Conservation (phyloP, 2,888 invertebrate species). For the Torymus aiolomorphi region DNA sequence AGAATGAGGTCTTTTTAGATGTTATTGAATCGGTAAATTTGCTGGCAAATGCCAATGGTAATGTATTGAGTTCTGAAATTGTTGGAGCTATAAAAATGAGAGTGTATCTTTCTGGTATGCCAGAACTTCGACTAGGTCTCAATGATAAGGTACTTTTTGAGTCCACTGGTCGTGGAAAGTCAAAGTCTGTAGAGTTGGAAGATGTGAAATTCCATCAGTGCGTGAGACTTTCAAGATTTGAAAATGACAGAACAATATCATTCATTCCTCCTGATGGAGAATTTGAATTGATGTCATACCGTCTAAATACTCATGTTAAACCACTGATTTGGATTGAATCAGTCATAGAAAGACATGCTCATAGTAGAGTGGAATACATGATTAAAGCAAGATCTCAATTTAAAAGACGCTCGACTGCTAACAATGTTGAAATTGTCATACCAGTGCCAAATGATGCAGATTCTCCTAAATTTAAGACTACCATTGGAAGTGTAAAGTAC, state of each 20-base stretch:
- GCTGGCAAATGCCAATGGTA: slow-evolving; percentile 96
- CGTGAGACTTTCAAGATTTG: slow-evolving; percentile 96
- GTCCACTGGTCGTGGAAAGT: slow-evolving; percentile 97
- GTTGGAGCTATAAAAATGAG: slow-evolving; percentile 99
- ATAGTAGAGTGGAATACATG: slow-evolving; percentile 99
- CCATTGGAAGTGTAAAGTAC: slow-evolving; percentile 97
- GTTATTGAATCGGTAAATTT: slow-evolving; percentile 99
- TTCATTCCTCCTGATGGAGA: slow-evolving; percentile 99
- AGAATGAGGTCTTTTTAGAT: slow-evolving; percentile 99
- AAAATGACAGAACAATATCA: slow-evolving; percentile 98
- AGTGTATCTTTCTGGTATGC: slow-evolving; percentile 98
- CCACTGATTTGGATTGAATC: slow-evolving; percentile 99
- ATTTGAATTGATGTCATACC: slow-evolving; percentile 98
- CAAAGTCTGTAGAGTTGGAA: slow-evolving; percentile 97
- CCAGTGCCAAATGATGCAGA: slow-evolving; percentile 98
- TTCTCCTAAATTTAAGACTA: slow-evolving; percentile 98
- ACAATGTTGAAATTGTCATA: slow-evolving; percentile 98
- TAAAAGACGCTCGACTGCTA: slow-evolving; percentile 97
- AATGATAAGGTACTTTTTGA: slow-evolving; percentile 99
- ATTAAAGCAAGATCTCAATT: slow-evolving; percentile 99
- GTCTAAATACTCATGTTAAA: slow-evolving; percentile 97
- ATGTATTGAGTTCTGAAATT: slow-evolving; percentile 97
- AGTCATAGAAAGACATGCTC: slow-evolving; percentile 97
- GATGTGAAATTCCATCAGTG: slow-evolving; percentile 99
- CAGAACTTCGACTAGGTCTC: slow-evolving; percentile 94